phyloP scores from a whole-genome alignment of 2,888 invertebrate genomes.

The Panorpa germanica region DNA sequence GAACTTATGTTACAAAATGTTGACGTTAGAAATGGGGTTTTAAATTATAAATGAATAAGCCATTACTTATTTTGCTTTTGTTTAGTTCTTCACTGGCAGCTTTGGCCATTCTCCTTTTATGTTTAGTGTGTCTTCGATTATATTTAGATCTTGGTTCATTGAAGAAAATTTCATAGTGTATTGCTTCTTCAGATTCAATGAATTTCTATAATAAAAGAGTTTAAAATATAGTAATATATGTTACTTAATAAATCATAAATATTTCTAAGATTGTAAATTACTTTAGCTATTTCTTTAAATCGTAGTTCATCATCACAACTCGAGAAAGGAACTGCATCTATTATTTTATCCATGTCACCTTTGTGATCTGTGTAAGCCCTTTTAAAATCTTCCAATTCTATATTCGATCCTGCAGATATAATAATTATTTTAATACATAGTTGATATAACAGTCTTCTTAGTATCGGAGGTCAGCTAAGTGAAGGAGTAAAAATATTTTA shows the following conservation, averaged over 20 bases:
- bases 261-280: slow-evolving; percentile 12
- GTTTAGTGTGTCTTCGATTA: slow-evolving; percentile 44
- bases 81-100: slow-evolving; percentile 39
- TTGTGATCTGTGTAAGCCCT: slow-evolving; percentile 63
- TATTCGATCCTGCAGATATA: slow-evolving; percentile 45
- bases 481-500: too few relatives aligned
- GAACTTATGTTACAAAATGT: too few relatives aligned
- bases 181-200: slow-evolving; percentile 58
- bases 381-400: slow-evolving; percentile 64
- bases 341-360: slow-evolving; percentile 75
- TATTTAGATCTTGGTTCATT: slow-evolving; percentile 58
- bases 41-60: too few relatives aligned
- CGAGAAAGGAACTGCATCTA: slow-evolving; percentile 65
- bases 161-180: slow-evolving; percentile 57
- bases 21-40: too few relatives aligned
- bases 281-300: slow-evolving; percentile 41
- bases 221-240: not conserved
- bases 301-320: slow-evolving; percentile 67
- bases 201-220: slow-evolving; percentile 22
- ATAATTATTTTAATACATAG: too few relatives aligned
- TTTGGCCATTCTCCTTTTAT: slow-evolving; percentile 43
- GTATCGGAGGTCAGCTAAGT: too few relatives aligned
- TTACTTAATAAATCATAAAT: not conserved
- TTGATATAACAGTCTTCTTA: too few relatives aligned
- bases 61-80: too few relatives aligned